phyloP scores from a whole-genome alignment of 2,113 vertebrate species.

The Pomatorhinus ruficollis region DNA sequence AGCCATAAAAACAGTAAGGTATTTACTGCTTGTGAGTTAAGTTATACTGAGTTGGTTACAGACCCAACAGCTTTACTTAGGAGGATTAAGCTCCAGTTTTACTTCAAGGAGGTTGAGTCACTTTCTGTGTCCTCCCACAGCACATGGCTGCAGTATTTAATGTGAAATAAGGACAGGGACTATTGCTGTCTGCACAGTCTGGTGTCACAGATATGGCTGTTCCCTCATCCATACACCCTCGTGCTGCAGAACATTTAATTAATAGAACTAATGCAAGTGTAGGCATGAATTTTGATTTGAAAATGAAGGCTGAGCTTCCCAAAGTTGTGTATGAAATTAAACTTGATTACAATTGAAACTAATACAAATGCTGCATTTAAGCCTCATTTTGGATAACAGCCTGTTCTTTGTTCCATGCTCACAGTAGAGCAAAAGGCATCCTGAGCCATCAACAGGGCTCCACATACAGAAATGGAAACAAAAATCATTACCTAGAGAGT shows the following conservation, averaged over 20 bases:
- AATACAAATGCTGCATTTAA: background rate
- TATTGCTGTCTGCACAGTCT: background rate
- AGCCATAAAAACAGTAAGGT: background rate
- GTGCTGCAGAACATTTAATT: background rate
- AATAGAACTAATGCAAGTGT: background rate
- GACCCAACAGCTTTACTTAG: background rate
- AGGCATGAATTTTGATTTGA: background rate
- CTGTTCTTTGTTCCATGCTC: background rate
- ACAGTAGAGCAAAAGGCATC: background rate
- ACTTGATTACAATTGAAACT: background rate
- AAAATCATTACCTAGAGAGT: background rate
- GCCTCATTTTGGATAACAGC: background rate
- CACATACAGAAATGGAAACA: background rate
- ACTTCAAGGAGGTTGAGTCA: background rate
- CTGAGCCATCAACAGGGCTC: background rate
- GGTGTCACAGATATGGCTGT: background rate
- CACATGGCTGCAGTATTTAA: background rate
- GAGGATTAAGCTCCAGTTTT: background rate
- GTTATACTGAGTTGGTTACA: background rate
- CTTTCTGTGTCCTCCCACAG: background rate
- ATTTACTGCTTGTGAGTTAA: background rate
- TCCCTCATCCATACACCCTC: background rate
- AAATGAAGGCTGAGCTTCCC: background rate
- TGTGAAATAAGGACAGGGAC: background rate
- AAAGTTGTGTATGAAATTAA: background rate